Conservation (phyloP, 2,797 vertebrate genomes). For the Tenualosa ilisha region DNA sequence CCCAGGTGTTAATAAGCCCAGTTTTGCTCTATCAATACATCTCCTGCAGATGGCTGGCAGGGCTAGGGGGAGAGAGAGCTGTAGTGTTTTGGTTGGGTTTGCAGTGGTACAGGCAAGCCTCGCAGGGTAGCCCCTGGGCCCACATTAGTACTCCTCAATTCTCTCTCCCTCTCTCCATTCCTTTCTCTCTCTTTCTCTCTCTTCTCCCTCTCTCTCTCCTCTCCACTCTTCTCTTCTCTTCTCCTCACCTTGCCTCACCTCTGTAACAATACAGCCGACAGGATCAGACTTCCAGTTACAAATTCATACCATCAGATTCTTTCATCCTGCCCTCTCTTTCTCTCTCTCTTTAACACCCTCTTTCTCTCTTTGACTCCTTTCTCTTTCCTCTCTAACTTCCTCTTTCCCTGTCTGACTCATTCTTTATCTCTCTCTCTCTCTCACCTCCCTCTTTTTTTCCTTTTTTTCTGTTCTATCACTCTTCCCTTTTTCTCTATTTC, state of each 20-base stretch:
- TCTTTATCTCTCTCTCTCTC: neutral
- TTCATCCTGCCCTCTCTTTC: neutral
- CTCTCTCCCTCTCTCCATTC: neutral
- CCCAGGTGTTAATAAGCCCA: neutral
- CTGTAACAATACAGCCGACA: neutral
- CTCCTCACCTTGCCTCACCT: neutral
- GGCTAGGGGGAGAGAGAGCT: neutral
- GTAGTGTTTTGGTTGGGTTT: neutral
- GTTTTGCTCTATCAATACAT: neutral
- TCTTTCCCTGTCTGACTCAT: neutral
- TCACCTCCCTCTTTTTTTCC: neutral
- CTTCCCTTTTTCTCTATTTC: neutral
- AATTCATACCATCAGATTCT: neutral
- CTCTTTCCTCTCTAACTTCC: neutral
- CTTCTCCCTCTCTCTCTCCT: neutral
- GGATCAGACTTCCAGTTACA: neutral
- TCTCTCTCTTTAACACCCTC: neutral
- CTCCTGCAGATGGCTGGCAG: neutral
- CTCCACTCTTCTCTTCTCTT: neutral
- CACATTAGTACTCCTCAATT: neutral
- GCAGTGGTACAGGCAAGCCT: neutral
- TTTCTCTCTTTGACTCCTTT: neutral
- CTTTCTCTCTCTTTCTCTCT: neutral
- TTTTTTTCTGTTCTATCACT: neutral
- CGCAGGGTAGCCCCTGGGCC: neutral